Base-by-base conservation (phyloP, 2,113 vertebrate species). In the Isichthys henryi region DNA sequence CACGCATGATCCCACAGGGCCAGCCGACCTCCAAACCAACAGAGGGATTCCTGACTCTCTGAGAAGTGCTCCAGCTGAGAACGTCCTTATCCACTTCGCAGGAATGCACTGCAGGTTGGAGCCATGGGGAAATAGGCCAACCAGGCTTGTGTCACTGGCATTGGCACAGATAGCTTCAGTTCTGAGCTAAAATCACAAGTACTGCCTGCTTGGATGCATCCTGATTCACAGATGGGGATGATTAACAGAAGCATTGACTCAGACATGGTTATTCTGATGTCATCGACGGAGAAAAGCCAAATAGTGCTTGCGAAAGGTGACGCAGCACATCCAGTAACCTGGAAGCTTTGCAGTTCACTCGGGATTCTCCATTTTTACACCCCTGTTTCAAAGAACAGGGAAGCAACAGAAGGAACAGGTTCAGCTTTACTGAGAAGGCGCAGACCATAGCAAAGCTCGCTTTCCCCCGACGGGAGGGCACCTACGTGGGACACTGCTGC, bases 1-100 rank as follows among this genome's bases (percentile, higher is more conserved):
- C 90, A 56, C 91, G 91, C 90, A 90, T 48, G 93, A 93, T 88
- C 58, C 74, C 80, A 88, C 46, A 89, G 91, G 92, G 53, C 21
- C 39, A 19, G 21, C 66, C 17, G 19, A 80, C 19, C 35, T 21
- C 77, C 52, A 35, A 7, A 45, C 35, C 35, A n/a, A 35, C 31
- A 53, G 11, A 9, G 50, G 27, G 85, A 35, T 27, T 56, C 27
- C 49, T 13, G 48, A 9, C n/a, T 23, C 50, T 53, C 27, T 35
- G 15, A 87, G 85, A 15, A 35, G 23, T 35, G 2, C 50, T 56
- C 50, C 23, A 56, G 85, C 5, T 17, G 50, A 35, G n/a, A 35
- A 87, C 46, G 35, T 6, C 85, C 48, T 50, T 45, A 23, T 85
- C 74, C 1, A 35, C 35, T 80, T 80, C 15, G 10, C 17, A 5